These are phyloP conservation scores for Donacobius atricapilla DNA, from an alignment of 2,113 vertebrate species.

Conservation along the genomic window DNA sequence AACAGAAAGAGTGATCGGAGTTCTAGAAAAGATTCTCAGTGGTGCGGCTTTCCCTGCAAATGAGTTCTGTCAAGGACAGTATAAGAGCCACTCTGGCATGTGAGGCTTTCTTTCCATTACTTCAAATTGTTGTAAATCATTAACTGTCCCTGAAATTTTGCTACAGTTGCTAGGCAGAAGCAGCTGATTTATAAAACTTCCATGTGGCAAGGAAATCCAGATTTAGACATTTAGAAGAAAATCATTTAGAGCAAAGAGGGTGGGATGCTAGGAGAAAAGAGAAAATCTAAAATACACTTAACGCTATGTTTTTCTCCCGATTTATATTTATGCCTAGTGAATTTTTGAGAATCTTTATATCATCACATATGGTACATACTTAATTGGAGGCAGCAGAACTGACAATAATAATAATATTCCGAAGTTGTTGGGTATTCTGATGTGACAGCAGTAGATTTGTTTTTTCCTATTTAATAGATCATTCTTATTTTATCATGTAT, in stretches of 20 bases:
- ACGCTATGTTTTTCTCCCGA: not conserved
- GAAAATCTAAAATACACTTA: not conserved
- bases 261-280: not conserved
- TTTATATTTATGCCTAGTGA: not conserved
- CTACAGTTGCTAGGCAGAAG: conserved; percentile 21
- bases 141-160: conserved; percentile 22
- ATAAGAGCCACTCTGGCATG: not conserved
- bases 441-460: not conserved
- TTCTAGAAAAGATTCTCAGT: not conserved
- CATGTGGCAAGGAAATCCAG: not conserved
- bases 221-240: not conserved
- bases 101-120: not conserved
- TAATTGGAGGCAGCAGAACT: not conserved
- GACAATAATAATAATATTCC: not conserved
- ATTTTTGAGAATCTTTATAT: not conserved
- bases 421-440: not conserved
- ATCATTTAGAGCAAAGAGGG: not conserved
- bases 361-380: not conserved
- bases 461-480: not conserved
- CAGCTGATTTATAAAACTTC: not conserved
- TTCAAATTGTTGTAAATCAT: conserved; percentile 11
- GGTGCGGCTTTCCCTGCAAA: not conserved
- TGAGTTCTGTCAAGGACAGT: not conserved
- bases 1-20: not conserved
- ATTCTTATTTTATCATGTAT: not conserved